phyloP scores from a whole-genome alignment of 2,113 vertebrate genomes.

The Sprattus sprattus region DNA sequence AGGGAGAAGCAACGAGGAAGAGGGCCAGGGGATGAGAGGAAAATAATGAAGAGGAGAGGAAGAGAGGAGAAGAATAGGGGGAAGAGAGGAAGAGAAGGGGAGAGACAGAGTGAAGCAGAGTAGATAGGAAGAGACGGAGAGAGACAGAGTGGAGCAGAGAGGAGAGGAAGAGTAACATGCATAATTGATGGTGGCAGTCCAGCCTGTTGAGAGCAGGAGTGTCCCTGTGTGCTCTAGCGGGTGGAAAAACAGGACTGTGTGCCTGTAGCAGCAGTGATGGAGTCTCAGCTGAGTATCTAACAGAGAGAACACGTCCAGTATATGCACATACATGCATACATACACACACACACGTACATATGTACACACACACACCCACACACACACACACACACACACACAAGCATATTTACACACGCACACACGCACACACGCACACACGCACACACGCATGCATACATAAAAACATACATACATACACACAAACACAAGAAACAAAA shows the following conservation, averaged over 20 bases:
- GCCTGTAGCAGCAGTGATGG: no score
- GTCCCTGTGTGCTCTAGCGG: neutral
- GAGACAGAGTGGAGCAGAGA: neutral
- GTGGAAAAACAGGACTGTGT: neutral
- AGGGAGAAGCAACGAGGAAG: neutral
- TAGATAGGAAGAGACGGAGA: neutral
- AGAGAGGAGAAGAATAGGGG: constrained; percentile 27
- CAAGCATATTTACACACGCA: neutral
- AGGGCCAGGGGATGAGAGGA: neutral
- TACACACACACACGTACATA: neutral
- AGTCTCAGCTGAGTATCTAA: no score
- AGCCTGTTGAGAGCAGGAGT: neutral
- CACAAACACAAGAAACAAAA: neutral
- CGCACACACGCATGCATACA: neutral
- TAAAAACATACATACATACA: neutral
- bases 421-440: neutral
- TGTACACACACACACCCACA: neutral
- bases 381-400: constrained; percentile 20
- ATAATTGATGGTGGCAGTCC: constrained; percentile 59
- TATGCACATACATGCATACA: neutral
- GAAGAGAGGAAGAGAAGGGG: no score
- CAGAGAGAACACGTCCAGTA: neutral
- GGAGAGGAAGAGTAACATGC: constrained; percentile 54
- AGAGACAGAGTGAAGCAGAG: neutral
- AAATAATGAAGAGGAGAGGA: no score